phyloP scores from a whole-genome alignment of 2,113 vertebrate genomes.

The Callipepla squamata region DNA sequence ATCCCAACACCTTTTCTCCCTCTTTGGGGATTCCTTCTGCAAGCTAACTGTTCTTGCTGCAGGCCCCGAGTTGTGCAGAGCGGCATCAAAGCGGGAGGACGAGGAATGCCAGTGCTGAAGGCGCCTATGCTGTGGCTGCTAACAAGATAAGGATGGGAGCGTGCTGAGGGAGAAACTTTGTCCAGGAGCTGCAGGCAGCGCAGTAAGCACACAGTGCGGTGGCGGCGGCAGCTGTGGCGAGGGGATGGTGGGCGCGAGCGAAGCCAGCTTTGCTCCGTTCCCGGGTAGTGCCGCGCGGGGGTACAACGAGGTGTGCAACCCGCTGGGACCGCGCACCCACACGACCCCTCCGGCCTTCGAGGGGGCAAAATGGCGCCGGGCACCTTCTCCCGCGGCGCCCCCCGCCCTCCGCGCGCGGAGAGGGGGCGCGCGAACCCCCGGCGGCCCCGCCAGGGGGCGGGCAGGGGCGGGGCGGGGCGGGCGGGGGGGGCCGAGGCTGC shows the following conservation, averaged over 20 bases:
- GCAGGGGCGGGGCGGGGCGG: background rate
- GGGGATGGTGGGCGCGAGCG: rapidly evolving
- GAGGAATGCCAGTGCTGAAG: no score
- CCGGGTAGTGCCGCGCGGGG: rapidly evolving
- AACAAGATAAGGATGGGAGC: background rate
- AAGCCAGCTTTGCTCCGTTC: background rate
- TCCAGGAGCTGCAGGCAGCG: background rate
- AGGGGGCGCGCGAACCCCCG: background rate
- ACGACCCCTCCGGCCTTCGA: rapidly evolving
- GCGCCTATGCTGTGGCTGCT: background rate
- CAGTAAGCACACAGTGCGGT: rapidly evolving
- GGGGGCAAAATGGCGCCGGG: no score
- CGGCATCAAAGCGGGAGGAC: no score
- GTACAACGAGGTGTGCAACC: rapidly evolving
- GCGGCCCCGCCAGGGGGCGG: background rate
- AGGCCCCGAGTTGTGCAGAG: background rate
- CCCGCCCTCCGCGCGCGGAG: background rate
- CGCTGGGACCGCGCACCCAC: background rate
- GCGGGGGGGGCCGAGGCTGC: background rate
- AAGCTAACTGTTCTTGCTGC: rapidly evolving
- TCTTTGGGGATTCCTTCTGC: background rate
- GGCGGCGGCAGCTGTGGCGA: background rate
- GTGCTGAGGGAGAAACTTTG: background rate
- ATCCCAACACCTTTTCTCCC: background rate
- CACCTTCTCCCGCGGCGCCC: background rate